phyloP scores from a whole-genome alignment of 1,140 invertebrate species.

The Drosophila miranda region DNA sequence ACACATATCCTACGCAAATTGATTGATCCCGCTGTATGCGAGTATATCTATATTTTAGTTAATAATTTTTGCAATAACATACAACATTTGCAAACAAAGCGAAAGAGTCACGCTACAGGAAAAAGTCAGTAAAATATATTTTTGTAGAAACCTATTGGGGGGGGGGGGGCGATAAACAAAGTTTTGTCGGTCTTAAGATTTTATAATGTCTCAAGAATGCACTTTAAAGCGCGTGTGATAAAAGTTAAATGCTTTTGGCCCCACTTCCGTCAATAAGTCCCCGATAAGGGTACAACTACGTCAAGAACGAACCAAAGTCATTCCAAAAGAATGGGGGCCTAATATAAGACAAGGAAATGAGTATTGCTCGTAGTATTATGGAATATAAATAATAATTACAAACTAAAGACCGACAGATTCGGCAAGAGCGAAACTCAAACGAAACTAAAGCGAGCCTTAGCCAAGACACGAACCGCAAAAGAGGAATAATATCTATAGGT shows the following conservation, averaged over 20 bases:
- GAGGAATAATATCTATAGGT: slow-evolving; percentile 25
- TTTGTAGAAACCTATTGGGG: neutral
- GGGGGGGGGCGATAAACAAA: slow-evolving; percentile 3
- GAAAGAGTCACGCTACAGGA: slow-evolving; percentile 12
- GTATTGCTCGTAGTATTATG: slow-evolving; percentile 15
- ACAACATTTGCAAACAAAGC: slow-evolving; percentile 53
- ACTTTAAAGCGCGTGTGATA: slow-evolving; percentile 16
- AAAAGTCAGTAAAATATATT: slow-evolving; percentile 3
- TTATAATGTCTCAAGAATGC: slow-evolving; percentile 11
- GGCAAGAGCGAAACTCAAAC: neutral
- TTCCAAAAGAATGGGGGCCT: neutral
- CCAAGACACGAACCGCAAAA: slow-evolving; percentile 41
- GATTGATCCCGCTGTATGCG: slow-evolving; percentile 14
- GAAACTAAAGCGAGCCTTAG: slow-evolving; percentile 4
- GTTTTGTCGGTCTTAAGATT: slow-evolving; percentile 1
- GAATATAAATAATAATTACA: slow-evolving; percentile 4
- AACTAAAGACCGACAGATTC: neutral
- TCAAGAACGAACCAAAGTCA: slow-evolving; percentile 19
- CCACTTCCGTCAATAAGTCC: slow-evolving; percentile 28
- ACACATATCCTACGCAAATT: slow-evolving; percentile 27
- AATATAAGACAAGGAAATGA: slow-evolving; percentile 22
- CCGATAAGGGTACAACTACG: slow-evolving; percentile 27
- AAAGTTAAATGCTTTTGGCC: slow-evolving; percentile 31
- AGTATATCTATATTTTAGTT: slow-evolving; percentile 30
- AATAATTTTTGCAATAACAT: slow-evolving; percentile 62